Percentiles rank a stretch among this genome's conserved stretches.
phyloP scores from a whole-genome alignment of 2,113 vertebrate genomes.

The Lathamus discolor region DNA sequence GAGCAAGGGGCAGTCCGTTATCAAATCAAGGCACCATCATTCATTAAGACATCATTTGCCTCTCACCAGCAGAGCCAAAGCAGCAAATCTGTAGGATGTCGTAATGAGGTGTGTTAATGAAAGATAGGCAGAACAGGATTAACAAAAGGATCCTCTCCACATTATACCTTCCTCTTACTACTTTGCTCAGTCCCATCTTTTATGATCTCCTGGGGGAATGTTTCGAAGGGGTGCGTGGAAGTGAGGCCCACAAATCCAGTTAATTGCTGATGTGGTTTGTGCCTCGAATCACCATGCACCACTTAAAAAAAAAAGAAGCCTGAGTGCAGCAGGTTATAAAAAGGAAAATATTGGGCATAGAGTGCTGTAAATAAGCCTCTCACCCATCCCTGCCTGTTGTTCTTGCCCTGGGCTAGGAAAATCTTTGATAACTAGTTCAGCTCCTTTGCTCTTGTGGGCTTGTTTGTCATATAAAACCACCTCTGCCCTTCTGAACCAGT shows the following conservation, averaged over 20 bases:
- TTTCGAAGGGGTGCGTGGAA: slow-evolving; percentile 44
- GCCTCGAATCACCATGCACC: neutral
- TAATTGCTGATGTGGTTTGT: slow-evolving; percentile 15
- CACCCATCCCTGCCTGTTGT: neutral
- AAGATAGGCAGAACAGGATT: slow-evolving; percentile 2
- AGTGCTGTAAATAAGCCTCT: neutral
- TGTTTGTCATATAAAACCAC: neutral
- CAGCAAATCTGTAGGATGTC: slow-evolving; percentile 15
- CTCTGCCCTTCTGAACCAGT: neutral
- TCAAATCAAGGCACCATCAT: slow-evolving; percentile 20
- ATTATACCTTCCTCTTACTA: slow-evolving; percentile 7
- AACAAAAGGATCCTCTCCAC: slow-evolving; percentile 28
- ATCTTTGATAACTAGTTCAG: neutral
- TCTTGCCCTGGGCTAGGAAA: neutral
- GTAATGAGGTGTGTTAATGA: slow-evolving; percentile 47
- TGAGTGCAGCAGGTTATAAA: neutral
- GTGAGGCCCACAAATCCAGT: slow-evolving; percentile 45
- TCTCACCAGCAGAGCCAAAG: slow-evolving; percentile 14
- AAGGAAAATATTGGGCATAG: neutral
- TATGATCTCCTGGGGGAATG: neutral
- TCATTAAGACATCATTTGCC: slow-evolving; percentile 62
- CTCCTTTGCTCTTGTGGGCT: neutral
- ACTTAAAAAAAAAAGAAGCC: neutral
- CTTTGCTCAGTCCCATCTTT: slow-evolving; percentile 6
- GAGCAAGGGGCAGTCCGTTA: slow-evolving; percentile 12